phyloP scores from a whole-genome alignment of 2,113 vertebrate species.

The Galemys pyrenaicus region DNA sequence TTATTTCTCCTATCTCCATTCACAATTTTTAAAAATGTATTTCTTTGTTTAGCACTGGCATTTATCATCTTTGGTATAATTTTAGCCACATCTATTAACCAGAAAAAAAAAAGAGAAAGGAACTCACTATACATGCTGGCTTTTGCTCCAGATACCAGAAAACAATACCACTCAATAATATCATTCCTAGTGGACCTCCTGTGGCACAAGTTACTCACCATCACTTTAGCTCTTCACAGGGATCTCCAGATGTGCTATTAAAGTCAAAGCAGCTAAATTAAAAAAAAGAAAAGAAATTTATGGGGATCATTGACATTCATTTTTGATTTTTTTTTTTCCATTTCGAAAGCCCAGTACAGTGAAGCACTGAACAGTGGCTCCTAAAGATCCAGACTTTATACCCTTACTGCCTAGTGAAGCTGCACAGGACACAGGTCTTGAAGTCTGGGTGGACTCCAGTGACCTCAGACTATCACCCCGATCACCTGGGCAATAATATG shows the following conservation, averaged over 20 bases:
- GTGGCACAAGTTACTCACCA: background rate
- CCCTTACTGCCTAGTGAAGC: background rate
- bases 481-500: background rate
- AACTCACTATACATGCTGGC: background rate
- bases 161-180: background rate
- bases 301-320: background rate
- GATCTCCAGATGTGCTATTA: background rate
- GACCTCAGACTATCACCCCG: background rate
- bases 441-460: background rate
- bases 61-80: conserved; percentile 31
- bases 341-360: background rate
- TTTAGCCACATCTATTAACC: conserved; percentile 32
- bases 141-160: background rate
- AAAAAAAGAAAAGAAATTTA: background rate
- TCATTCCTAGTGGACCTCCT: background rate
- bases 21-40: background rate
- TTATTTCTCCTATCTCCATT: background rate
- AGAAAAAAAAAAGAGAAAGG: background rate
- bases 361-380: too few species aligned
- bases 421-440: rapidly evolving
- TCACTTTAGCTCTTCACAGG: background rate
- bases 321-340: background rate
- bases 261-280: background rate
- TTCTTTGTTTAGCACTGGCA: conserved; percentile 14
- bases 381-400: too few species aligned